Evolutionary conservation across 2,797 vertebrate genomes (phyloP).

Genomic region (Lithobates pipiens): DNA sequence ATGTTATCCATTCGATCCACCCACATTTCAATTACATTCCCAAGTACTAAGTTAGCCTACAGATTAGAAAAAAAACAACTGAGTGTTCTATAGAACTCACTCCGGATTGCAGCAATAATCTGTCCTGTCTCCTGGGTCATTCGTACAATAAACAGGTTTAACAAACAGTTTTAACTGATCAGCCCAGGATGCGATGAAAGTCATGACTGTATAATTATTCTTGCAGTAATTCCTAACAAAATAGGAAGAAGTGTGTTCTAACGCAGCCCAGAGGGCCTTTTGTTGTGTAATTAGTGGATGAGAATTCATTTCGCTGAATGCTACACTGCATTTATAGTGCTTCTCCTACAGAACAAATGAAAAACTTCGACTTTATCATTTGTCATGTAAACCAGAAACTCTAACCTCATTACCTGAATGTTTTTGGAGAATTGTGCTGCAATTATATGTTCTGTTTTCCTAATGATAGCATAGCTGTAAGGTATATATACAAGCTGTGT

Average conservation of each 20-base stretch:
- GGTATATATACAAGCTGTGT: not conserved
- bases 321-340: constrained; percentile 6
- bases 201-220: not conserved
- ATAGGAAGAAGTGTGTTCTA: constrained; percentile 10
- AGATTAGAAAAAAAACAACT: constrained; percentile 13
- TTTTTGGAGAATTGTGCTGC: not conserved
- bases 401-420: constrained; percentile 16
- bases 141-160: constrained; percentile 8
- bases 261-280: constrained; percentile 22
- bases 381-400: constrained; percentile 30
- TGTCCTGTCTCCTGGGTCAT: not conserved
- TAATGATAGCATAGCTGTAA: not conserved
- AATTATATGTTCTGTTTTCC: not conserved
- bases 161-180: constrained; percentile 7
- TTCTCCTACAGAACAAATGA: constrained; percentile 14
- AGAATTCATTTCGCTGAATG: constrained; percentile 33
- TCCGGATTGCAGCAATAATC: not conserved
- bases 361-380: constrained; percentile 20
- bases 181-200: not conserved
- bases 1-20: constrained; percentile 98
- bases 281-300: constrained; percentile 19
- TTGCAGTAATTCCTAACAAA: constrained; percentile 16
- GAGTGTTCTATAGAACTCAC: not conserved
- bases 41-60: constrained; percentile 90
- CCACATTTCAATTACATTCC: constrained; percentile 96